Evolutionary conservation across 2,797 vertebrate genomes (phyloP).

Genomic region (Garrulus glandarius): DNA sequence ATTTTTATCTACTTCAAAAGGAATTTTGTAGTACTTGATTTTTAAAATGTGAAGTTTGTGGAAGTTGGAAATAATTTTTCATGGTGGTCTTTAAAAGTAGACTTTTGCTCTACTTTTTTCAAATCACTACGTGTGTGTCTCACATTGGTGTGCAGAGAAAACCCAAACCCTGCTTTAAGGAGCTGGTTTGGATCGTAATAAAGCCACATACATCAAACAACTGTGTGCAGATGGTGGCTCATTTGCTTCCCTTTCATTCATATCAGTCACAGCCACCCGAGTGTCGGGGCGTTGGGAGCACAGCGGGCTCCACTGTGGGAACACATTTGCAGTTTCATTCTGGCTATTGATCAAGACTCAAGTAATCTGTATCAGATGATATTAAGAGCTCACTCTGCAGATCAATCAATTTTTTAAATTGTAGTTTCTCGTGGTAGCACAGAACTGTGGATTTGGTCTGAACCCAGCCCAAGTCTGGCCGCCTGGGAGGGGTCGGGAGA

Average conservation of each 20-base stretch:
- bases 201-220: background rate
- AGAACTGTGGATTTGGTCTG: background rate
- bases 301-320: background rate
- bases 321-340: background rate
- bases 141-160: background rate
- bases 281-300: background rate
- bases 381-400: background rate
- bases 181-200: background rate
- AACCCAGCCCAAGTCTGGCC: fast-evolving
- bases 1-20: background rate
- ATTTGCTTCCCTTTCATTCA: background rate
- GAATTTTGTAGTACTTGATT: background rate
- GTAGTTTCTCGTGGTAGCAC: background rate
- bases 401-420: background rate
- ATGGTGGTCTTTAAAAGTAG: background rate
- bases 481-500: background rate
- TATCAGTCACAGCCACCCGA: slow-evolving; percentile 32
- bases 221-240: background rate
- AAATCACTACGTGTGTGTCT: background rate
- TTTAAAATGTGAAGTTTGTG: background rate
- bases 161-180: background rate
- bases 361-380: background rate
- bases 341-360: slow-evolving; percentile 6
- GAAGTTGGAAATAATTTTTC: background rate
- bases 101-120: background rate